Evolutionary conservation across 2,113 vertebrate species (phyloP).

Genomic region (Nansenia antarctica): DNA sequence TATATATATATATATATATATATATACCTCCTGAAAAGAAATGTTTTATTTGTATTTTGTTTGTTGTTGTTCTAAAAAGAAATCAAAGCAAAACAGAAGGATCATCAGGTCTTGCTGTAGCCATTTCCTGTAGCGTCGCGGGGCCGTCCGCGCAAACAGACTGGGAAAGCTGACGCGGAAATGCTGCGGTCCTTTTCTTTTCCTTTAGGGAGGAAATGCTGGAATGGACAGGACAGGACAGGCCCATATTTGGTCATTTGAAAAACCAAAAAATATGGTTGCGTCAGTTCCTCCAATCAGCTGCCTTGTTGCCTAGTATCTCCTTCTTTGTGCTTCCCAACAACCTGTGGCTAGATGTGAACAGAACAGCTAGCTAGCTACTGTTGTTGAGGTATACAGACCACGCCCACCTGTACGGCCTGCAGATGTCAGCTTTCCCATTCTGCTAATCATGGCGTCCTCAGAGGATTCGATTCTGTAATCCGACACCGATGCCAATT

Average conservation of each 20-base stretch:
- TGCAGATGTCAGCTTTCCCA: slow-evolving; percentile 17
- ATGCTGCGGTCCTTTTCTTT: no score
- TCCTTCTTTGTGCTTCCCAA: background rate
- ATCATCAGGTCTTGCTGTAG: slow-evolving; percentile 43
- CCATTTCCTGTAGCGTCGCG: slow-evolving; percentile 36
- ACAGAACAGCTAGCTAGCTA: background rate
- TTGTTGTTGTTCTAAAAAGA: no score
- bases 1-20: slow-evolving; percentile 28
- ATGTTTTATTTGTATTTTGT: no score
- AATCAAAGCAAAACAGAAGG: slow-evolving; percentile 6
- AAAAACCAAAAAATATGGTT: slow-evolving; percentile 56
- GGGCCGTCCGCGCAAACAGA: slow-evolving; percentile 2
- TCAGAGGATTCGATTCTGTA: slow-evolving; percentile 9
- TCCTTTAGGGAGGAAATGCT: background rate
- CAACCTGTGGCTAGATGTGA: no score
- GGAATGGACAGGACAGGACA: slow-evolving; percentile 42
- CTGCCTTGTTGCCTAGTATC: slow-evolving; percentile 14
- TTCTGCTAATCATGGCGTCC: slow-evolving; percentile 22
- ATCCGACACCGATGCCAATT: slow-evolving; percentile 30
- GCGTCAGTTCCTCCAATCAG: slow-evolving; percentile 53
- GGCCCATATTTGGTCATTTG: slow-evolving; percentile 51
- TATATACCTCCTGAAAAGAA: slow-evolving; percentile 38
- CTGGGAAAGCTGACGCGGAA: background rate
- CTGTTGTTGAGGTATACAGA: background rate
- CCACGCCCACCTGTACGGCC: background rate